Evolutionary conservation across 2,888 invertebrate genomes (phyloP).

Genomic region (Hyposoter didymator): DNA sequence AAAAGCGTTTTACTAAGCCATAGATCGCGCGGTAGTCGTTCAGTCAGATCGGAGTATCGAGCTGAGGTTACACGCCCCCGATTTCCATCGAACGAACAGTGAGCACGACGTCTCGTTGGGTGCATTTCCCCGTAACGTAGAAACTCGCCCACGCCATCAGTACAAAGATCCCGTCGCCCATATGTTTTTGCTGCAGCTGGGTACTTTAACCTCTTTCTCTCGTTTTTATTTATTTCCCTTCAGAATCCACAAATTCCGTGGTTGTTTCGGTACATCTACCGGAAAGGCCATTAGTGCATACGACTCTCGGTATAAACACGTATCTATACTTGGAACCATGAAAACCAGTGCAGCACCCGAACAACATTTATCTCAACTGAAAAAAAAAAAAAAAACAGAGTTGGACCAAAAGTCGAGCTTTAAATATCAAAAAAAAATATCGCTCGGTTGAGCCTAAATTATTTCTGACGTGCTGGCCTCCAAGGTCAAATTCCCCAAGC

Average conservation of each 20-base stretch:
- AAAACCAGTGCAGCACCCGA: not conserved
- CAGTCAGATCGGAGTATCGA: conserved; percentile 8
- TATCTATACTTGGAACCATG: not conserved
- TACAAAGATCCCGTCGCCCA: conserved; percentile 51
- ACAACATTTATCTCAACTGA: conserved; percentile 9
- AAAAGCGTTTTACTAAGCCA: not conserved
- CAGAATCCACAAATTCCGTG: conserved; percentile 65
- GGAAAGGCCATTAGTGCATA: conserved; percentile 43
- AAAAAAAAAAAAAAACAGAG: conserved; percentile 35
- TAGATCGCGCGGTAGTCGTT: not conserved
- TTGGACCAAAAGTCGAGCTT: conserved; percentile 2
- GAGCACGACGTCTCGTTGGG: conserved; percentile 13
- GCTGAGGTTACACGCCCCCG: conserved; percentile 20
- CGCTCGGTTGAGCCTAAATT: not conserved
- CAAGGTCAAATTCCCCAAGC: not conserved
- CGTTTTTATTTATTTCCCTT: conserved; percentile 36
- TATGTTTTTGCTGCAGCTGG: conserved; percentile 48
- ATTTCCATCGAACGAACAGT: conserved; percentile 33
- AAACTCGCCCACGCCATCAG: conserved; percentile 45
- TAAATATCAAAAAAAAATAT: not conserved
- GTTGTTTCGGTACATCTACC: conserved; percentile 34
- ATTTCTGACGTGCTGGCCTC: not conserved
- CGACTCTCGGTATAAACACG: not conserved
- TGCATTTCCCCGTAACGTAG: conserved; percentile 30
- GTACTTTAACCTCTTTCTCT: conserved; percentile 18